Percentiles rank a stretch among this genome's conserved stretches.
Evolutionary conservation across 1,140 invertebrate species (phyloP).

Genomic region (Hypothenemus hampei): DNA sequence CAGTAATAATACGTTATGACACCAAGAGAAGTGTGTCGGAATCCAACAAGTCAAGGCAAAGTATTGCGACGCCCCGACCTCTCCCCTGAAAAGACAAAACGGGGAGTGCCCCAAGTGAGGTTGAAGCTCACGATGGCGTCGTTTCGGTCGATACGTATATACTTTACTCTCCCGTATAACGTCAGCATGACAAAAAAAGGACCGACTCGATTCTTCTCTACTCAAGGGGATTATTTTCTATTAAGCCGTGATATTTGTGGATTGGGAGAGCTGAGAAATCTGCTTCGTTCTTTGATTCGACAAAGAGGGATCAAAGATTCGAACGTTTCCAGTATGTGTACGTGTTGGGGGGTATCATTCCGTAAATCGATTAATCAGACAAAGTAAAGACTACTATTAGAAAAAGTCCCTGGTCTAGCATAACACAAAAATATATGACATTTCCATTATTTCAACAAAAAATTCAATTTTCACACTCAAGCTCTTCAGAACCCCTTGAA

Average conservation of each 20-base stretch:
- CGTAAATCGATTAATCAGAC: too few relatives aligned
- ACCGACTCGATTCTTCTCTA: not conserved
- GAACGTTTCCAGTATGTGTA: too few relatives aligned
- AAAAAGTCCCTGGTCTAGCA: too few relatives aligned
- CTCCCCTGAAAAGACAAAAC: conserved; percentile 3
- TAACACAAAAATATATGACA: too few relatives aligned
- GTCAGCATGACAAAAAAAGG: not conserved
- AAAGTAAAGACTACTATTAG: too few relatives aligned
- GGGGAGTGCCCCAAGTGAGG: not conserved
- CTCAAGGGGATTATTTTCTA: conserved; percentile 6
- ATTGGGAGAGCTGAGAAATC: not conserved
- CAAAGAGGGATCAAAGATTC: too few relatives aligned
- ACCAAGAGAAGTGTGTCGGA: conserved; percentile 39
- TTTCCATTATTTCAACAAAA: too few relatives aligned
- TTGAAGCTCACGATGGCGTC: not conserved
- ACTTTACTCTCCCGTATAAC: too few relatives aligned
- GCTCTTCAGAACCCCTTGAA: too few relatives aligned
- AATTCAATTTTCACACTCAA: too few relatives aligned
- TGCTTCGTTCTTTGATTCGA: not conserved
- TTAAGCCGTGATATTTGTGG: conserved; percentile 3
- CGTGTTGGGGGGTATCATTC: too few relatives aligned
- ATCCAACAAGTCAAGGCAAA: conserved; percentile 44
- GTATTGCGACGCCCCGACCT: conserved; percentile 32
- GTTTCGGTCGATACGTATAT: not conserved
- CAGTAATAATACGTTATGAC: conserved; percentile 39